Evolutionary conservation across 2,888 invertebrate species (phyloP), one percentile per base, ranked within the genome.

Genomic region (Campoplex nolae): DNA sequence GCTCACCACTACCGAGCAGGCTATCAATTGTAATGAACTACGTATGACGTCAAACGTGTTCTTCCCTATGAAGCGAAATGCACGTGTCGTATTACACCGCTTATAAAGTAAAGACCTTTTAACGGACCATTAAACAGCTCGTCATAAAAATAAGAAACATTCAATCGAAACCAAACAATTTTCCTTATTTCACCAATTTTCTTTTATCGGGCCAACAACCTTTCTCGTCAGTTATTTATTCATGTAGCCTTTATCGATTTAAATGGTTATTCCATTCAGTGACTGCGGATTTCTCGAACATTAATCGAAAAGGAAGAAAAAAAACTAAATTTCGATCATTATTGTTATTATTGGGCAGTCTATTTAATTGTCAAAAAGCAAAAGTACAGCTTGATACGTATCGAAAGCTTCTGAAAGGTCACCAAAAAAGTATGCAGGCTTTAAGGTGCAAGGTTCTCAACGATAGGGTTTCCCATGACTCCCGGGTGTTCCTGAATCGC

Each of bases 381-480:
- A 77, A 77, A 77, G 9, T 13, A 70, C 6, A 71, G 58, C 48
- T 65, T 42, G 23, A 18, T 54, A 48, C 23, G 68, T 32, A 56
- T n/a, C 13, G 65, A 38, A 38, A 9, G 62, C 32, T 58, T 75
- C 62, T 65, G 68, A 74, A 74, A 54, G 86, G 23, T 23, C 68
- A 42, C 77, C 48, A 74, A 74, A 84, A 78, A 74, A 77, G 56
- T 73, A 62, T 58, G 38, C 78, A 73, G 54, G 23, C 42, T 68
- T 62, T 8, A 51, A 81, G 84, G 84, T 84, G 86, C 82, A 84
- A 75, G n/a, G 76, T 89, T 88, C 82, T 88, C 88, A 89, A 89
- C 90, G 88, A 90, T 88, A 88, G 88, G 88, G 89, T 91, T 92
- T 92, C 90, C 91, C 91, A 91, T 91, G 90, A 88, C 86, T 85